phyloP scores from a whole-genome alignment of 2,113 vertebrate genomes.

The Dasypus novemcinctus region DNA sequence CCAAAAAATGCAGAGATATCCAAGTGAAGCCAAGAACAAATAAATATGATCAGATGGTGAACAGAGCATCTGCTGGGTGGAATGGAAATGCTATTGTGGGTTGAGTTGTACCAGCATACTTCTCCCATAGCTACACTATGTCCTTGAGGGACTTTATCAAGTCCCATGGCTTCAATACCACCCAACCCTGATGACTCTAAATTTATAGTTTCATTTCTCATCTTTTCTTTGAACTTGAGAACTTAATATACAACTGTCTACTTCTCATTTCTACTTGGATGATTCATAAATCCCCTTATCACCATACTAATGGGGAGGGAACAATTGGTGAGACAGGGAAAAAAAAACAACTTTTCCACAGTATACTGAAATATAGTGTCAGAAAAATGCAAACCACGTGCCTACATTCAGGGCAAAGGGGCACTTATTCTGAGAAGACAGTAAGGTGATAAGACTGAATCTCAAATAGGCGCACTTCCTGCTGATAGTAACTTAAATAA shows the following conservation, averaged over 20 bases:
- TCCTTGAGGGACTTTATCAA: not conserved
- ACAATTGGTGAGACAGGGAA: not conserved
- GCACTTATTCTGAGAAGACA: not conserved
- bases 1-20: not conserved
- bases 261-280: not conserved
- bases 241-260: not conserved
- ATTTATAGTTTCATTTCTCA: not conserved
- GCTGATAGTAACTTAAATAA: not conserved
- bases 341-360: not conserved
- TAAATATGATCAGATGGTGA: not conserved
- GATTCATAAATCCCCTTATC: not conserved
- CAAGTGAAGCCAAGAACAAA: not conserved
- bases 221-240: conserved; percentile 10
- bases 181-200: not conserved
- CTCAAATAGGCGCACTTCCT: not conserved
- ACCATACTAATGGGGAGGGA: not conserved
- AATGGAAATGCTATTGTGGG: not conserved
- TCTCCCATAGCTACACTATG: not conserved
- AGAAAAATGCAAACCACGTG: not conserved
- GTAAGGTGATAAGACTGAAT: not conserved
- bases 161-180: not conserved
- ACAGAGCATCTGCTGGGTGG: not conserved
- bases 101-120: not conserved
- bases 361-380: not conserved
- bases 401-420: not conserved